Percentiles rank a stretch among this genome's conserved stretches.
These are phyloP conservation scores for Rhinogobio ventralis DNA, from an alignment of 2,797 vertebrate genomes.

Conservation along the genomic window DNA sequence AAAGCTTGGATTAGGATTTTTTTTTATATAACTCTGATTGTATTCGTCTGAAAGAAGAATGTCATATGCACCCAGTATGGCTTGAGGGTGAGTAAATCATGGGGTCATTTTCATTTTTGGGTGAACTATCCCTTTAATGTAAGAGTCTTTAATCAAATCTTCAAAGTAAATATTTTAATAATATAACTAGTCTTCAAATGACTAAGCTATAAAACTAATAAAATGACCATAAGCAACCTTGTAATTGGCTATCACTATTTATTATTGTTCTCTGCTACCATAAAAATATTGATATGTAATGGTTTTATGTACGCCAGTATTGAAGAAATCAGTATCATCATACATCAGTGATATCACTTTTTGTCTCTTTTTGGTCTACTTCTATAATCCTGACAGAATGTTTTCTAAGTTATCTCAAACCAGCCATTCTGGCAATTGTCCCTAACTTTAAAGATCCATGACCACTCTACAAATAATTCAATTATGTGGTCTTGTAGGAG, in stretches of 20 bases:
- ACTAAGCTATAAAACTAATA: too few relatives aligned
- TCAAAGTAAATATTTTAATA: too few relatives aligned
- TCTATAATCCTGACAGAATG: background rate
- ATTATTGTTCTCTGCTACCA: background rate
- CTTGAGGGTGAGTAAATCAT: too few relatives aligned
- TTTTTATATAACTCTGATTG: too few relatives aligned
- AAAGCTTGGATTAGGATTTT: too few relatives aligned
- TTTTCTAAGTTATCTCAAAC: constrained; percentile 18
- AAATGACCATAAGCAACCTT: background rate
- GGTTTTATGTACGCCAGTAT: background rate
- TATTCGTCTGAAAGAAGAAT: too few relatives aligned
- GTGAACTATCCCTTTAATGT: too few relatives aligned
- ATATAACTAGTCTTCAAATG: background rate
- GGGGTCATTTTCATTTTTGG: too few relatives aligned
- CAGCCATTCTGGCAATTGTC: constrained; percentile 8
- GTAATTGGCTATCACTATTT: background rate
- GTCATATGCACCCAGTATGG: too few relatives aligned
- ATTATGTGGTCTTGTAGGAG: constrained; percentile 43
- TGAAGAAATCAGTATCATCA: background rate
- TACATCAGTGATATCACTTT: background rate
- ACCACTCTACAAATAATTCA: constrained; percentile 47
- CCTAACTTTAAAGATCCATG: constrained; percentile 26
- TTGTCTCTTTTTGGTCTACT: background rate
- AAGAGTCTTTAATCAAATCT: too few relatives aligned
- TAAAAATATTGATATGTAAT: background rate